Conservation (phyloP, 2,888 invertebrate genomes). For the Apamea epomidion region DNA sequence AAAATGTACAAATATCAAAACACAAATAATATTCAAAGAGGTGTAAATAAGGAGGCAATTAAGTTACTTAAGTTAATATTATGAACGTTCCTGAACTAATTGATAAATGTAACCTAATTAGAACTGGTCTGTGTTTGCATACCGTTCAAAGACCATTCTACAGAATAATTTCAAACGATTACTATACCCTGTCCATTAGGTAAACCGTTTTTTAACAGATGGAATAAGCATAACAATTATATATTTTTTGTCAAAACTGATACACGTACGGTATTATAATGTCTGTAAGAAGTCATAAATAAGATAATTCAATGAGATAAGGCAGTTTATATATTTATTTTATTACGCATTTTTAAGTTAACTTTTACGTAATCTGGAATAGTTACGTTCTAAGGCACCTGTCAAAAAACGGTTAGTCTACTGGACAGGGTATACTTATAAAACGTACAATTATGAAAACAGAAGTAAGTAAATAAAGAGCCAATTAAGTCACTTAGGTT, state of each 20-base stretch:
- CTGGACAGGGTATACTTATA: not conserved
- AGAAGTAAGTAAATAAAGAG: conserved; percentile 4
- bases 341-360: no score
- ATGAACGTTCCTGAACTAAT: conserved; percentile 41
- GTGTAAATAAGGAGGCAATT: conserved; percentile 6
- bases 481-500: conserved; percentile 18
- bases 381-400: no score
- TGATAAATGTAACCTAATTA: conserved; percentile 40
- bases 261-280: no score
- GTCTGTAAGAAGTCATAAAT: no score
- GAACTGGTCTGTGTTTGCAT: conserved; percentile 32
- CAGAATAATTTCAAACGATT: conserved; percentile 1
- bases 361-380: no score
- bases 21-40: not conserved
- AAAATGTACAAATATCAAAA: not conserved
- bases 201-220: no score
- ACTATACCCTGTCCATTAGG: no score
- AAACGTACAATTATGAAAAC: not conserved
- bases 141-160: conserved; percentile 30
- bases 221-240: no score
- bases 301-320: no score
- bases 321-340: no score
- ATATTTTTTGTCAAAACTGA: no score
- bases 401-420: no score
- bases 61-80: conserved; percentile 24